phyloP scores from a whole-genome alignment of 2,797 vertebrate genomes.

The Agapornis canus region DNA sequence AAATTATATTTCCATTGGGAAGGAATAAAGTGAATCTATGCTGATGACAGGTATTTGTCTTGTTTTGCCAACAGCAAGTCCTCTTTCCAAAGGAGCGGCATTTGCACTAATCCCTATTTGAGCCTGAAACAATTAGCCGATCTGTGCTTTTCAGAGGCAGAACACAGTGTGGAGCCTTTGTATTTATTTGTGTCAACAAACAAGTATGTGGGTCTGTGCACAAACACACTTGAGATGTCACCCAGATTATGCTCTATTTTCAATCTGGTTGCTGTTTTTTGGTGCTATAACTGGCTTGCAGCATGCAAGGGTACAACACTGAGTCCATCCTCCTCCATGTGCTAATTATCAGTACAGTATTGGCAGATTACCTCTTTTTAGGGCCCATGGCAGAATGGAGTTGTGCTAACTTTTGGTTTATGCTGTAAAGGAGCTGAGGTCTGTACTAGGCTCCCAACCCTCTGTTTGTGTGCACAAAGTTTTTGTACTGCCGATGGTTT shows the following conservation, averaged over 20 bases:
- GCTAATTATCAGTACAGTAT: neutral
- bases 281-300: neutral
- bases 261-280: conserved; percentile 9
- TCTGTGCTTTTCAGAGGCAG: conserved; percentile 30
- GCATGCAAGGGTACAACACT: neutral
- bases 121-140: conserved; percentile 51
- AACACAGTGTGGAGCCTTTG: neutral
- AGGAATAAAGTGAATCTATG: conserved; percentile 24
- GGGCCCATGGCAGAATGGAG: neutral
- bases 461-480: neutral
- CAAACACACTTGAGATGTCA: conserved; percentile 37
- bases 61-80: conserved; percentile 62
- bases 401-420: neutral
- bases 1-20: conserved; percentile 34
- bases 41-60: conserved; percentile 63
- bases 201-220: conserved; percentile 11
- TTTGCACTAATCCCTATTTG: conserved; percentile 55
- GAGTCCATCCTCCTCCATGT: neutral
- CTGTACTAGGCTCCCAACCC: neutral
- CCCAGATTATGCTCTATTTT: conserved; percentile 8
- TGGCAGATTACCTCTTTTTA: neutral
- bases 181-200: conserved; percentile 47
- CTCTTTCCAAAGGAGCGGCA: conserved; percentile 15
- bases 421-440: neutral
- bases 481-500: neutral